Percentiles rank a stretch among this genome's conserved stretches.
phyloP scores from a whole-genome alignment of 37 sponge, comb jelly and placozoan species.

The Eunapius fragilis region DNA sequence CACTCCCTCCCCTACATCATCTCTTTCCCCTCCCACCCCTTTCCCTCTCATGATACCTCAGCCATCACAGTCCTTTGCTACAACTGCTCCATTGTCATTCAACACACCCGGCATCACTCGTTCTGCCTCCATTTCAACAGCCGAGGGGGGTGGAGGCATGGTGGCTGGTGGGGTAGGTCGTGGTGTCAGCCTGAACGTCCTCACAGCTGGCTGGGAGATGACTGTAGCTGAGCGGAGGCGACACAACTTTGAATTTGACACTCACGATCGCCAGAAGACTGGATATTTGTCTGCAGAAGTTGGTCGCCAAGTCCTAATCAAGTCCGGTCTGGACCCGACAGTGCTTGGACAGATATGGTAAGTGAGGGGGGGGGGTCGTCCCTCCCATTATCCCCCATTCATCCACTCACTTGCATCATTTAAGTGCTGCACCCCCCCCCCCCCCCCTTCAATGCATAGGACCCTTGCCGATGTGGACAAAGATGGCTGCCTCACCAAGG shows the following conservation, averaged over 20 bases:
- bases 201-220: constrained; percentile 48
- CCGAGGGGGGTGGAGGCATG: background rate
- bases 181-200: constrained; percentile 16
- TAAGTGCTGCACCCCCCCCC: too few relatives aligned
- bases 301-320: constrained; percentile 24
- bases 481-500: constrained; percentile 67
- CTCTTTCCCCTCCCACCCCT: background rate
- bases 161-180: constrained; percentile 56
- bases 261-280: constrained; percentile 35
- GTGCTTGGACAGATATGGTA: constrained; percentile 74
- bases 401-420: too few relatives aligned
- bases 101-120: too few relatives aligned
- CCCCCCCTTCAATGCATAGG: too few relatives aligned
- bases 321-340: constrained; percentile 44
- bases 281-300: constrained; percentile 45
- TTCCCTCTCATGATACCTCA: background rate
- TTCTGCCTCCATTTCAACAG: background rate
- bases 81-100: background rate
- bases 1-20: background rate
- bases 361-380: too few relatives aligned
- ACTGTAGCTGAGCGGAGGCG: background rate
- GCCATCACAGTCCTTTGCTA: background rate
- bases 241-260: constrained; percentile 66
- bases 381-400: too few relatives aligned
- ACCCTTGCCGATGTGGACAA: constrained; percentile 75